A percentile compares a stretch with the other conserved stretches of the same genome.
Evolutionary conservation across 2,113 vertebrate species (phyloP).

Genomic region (Pongo abelii): DNA sequence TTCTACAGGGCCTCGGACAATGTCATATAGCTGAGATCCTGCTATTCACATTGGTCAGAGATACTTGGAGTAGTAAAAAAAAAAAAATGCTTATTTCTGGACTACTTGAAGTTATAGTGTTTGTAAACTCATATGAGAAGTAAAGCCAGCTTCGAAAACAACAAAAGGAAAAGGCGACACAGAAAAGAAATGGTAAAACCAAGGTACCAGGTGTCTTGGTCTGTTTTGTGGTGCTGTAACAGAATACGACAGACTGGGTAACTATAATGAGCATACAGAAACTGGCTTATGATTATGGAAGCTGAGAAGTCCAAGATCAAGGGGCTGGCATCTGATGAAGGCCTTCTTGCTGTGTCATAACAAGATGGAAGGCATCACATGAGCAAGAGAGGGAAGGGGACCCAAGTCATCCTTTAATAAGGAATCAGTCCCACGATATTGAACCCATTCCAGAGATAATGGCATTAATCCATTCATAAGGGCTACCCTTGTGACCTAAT

Average conservation of each 20-base stretch:
- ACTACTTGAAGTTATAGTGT: background rate
- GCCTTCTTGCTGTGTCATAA: background rate
- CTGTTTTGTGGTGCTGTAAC: background rate
- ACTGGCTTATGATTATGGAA: background rate
- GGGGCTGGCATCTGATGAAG: background rate
- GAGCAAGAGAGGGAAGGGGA: background rate
- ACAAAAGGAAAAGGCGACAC: background rate
- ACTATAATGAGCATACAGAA: background rate
- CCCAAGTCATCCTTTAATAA: background rate
- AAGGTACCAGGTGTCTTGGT: background rate
- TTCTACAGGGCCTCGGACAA: background rate
- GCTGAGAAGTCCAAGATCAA: background rate
- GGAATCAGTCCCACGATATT: background rate
- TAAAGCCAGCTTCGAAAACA: slow-evolving; percentile 21
- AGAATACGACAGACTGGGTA: background rate
- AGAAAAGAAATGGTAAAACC: background rate
- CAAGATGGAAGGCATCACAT: background rate
- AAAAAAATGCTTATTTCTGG: background rate
- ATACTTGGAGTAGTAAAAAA: background rate
- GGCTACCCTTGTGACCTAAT: background rate
- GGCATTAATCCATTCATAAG: background rate
- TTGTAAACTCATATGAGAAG: background rate
- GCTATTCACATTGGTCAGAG: background rate
- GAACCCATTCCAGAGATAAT: background rate
- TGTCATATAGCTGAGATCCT: background rate